Base-by-base conservation (phyloP, 1,140 invertebrate genomes). In the Micrasema minimum region DNA sequence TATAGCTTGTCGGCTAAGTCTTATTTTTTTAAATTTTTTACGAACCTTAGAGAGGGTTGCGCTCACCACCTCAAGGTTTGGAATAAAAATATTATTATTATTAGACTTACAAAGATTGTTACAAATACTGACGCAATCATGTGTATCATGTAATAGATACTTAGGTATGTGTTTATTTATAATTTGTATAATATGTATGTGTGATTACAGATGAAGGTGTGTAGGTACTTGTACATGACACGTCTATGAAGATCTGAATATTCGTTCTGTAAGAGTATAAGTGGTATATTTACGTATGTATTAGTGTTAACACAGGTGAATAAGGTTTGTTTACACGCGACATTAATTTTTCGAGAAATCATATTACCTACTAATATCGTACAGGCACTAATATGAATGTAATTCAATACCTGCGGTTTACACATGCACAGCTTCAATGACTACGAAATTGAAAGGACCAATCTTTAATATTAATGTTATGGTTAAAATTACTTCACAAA, bases 301-400 rank as follows among this genome's bases (percentile, higher is more conserved):
- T 57, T 18, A 18, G 22, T 45, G 50, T n/a, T n/a, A n/a, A n/a
- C 23, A 57, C 53, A 57, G 31, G 53, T 57, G 53, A 57, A 6
- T 57, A 57, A 9, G 20, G 11, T 31, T 57, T 57, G 31, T 57
- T 57, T 57, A 57, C 53, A 57, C 53, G 31, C 26, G n/a, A 35
- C 31, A 57, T 57, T 57, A 57, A 57, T 57, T 57, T 51, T 31
- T 37, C 53, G 12, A 37, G 14, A 35, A 37, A 57, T 57, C 53
- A 35, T 57, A 14, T 57, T 57, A 35, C 53, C 4, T 23, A 12
- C 20, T 45, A n/a, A n/a, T n/a, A n/a, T n/a, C n/a, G n/a, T n/a
- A n/a, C n/a, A n/a, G n/a, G n/a, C n/a, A n/a, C n/a, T n/a, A n/a
- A n/a, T n/a, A n/a, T n/a, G n/a, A n/a, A n/a, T n/a, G n/a, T n/a